These are phyloP conservation scores for Zoanthus solanderi DNA, from an alignment of 92 coral and sea anemone species.

Conservation along the genomic window DNA sequence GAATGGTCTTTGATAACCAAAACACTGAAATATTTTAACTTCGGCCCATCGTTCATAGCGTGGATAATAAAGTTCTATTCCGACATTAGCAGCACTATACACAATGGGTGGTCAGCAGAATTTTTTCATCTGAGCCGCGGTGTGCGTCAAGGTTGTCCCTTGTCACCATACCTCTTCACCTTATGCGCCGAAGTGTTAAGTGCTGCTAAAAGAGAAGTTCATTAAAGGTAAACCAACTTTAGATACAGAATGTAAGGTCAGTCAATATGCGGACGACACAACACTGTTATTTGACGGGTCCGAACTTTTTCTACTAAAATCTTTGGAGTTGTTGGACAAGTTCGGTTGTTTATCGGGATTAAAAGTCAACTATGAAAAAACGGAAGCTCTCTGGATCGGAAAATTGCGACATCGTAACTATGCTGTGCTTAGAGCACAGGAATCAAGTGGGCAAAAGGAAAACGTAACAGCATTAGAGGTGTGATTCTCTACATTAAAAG, in stretches of 20 bases:
- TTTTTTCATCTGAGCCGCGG: conserved; percentile 28
- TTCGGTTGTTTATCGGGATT: too few species aligned
- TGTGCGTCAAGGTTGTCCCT: conserved; percentile 44
- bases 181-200: conserved; percentile 39
- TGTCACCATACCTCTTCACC: conserved; percentile 40
- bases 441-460: neutral
- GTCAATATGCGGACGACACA: conserved; percentile 55
- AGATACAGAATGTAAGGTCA: conserved; percentile 45
- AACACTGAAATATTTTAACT: conserved; percentile 13
- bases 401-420: too few species aligned
- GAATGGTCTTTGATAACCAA: conserved; percentile 45
- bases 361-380: too few species aligned
- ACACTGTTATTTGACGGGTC: conserved; percentile 5
- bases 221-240: conserved; percentile 26
- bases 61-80: conserved; percentile 31
- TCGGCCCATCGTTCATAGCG: conserved; percentile 13
- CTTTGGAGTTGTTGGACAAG: too few species aligned
- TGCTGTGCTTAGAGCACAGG: too few species aligned
- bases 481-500: neutral
- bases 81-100: conserved; percentile 1
- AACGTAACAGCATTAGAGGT: conserved; percentile 10
- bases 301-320: neutral
- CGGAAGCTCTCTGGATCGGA: too few species aligned
- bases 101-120: conserved; percentile 53
- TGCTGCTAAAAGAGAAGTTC: conserved; percentile 10